Evolutionary conservation across 2,797 vertebrate species (phyloP), one percentile per base, ranked within the genome.

Genomic region (Gallirallus australis): DNA sequence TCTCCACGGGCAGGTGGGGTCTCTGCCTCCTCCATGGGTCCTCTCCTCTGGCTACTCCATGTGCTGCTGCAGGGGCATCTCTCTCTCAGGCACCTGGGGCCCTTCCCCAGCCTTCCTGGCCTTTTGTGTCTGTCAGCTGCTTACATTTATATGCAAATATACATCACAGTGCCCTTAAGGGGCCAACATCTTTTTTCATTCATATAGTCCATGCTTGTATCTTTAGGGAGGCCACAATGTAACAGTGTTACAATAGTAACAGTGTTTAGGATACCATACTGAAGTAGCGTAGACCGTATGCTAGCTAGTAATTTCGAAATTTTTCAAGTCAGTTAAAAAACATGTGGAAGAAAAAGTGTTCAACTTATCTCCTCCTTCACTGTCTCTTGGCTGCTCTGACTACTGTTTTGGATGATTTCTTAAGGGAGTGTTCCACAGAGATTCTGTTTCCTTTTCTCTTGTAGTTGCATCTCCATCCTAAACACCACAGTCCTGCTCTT

Each of bases 181-280:
- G 37, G 10, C 37, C 37, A 37, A 37, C 8, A 37, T 14, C 8
- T 24, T 57, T 57, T 57, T 82, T 57, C 28, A 50, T 24, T 8
- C 19, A 28, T 24, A 68, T 1, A 56, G 23, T 15, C 28, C 0
- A 0, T 54, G 9, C 5, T n/a, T 66, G 11, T 47, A 25, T 30
- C 39, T 61, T 48, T 54, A 61, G 12, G 19, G 30, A 27, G 21
- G 48, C 17, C 56, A 28, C 15, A 53, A 17, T 20, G 12, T 35
- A 42, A 24, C 4, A 25, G 25, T 37, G 33, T 6, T 63, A 35
- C 33, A 39, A 4, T 12, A 56, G 12, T 35, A 42, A 24, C 5
- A 25, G 25, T 37, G 33, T 6, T 63, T 42, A 69, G 27, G 7
- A 11, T 15, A 63, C 25, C 31, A 69, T 40, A 33, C 31, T 35